Percentiles rank a stretch among this genome's conserved stretches.
Evolutionary conservation across 2,888 invertebrate genomes (phyloP).

Genomic region (Thelaira solivaga): DNA sequence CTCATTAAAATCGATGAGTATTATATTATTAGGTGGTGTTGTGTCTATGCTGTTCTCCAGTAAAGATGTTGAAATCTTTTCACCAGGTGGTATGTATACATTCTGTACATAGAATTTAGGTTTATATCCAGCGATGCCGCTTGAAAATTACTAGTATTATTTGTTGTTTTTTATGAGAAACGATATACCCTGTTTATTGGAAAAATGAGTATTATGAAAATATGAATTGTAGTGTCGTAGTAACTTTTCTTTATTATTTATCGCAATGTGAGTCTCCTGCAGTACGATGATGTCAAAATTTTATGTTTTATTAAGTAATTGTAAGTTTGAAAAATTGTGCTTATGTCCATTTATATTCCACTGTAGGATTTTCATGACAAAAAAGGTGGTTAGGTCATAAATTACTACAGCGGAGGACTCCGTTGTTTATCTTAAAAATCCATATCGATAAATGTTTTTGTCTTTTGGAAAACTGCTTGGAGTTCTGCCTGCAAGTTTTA

Average conservation of each 20-base stretch:
- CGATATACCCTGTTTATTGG: too few species aligned
- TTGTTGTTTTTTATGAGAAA: too few species aligned
- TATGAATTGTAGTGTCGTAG: too few species aligned
- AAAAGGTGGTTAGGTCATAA: too few species aligned
- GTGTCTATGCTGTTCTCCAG: not conserved
- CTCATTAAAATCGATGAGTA: not conserved
- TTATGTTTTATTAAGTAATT: not conserved
- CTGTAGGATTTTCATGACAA: too few species aligned
- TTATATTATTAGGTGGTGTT: not conserved
- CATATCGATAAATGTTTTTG: too few species aligned
- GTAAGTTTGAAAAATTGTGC: not conserved
- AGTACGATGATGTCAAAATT: not conserved
- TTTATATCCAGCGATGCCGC: not conserved
- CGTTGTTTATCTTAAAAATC: too few species aligned
- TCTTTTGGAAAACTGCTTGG: too few species aligned
- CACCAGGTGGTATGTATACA: conserved; percentile 6
- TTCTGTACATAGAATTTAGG: not conserved
- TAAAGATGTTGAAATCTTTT: not conserved
- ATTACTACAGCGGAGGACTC: too few species aligned
- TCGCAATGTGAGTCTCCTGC: not conserved
- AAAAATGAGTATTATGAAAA: too few species aligned
- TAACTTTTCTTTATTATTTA: not conserved
- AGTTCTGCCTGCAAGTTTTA: too few species aligned
- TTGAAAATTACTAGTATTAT: not conserved
- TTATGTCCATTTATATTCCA: not conserved